Conservation (phyloP, 2,797 vertebrate species). For the Lateolabrax maculatus region DNA sequence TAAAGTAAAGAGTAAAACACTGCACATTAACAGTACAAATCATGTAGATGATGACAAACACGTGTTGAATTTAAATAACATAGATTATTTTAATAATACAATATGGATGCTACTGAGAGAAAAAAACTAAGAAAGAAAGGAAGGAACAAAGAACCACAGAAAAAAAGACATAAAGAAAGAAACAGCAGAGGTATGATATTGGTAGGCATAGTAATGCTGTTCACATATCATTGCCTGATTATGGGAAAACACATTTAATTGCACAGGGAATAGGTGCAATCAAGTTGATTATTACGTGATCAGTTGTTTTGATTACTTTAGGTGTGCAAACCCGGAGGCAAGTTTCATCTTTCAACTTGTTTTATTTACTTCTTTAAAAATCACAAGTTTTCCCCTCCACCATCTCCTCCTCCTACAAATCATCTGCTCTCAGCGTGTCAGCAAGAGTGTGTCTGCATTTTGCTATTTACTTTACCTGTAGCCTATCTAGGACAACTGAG, state of each 20-base stretch:
- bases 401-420: constrained; percentile 32
- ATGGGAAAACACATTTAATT: constrained; percentile 64
- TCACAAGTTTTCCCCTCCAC: not conserved
- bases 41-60: not conserved
- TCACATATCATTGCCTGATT: constrained; percentile 62
- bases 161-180: not conserved
- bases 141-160: constrained; percentile 17
- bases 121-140: not conserved
- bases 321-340: constrained; percentile 25
- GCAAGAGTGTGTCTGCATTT: constrained; percentile 63
- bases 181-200: constrained; percentile 16
- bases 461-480: constrained; percentile 79
- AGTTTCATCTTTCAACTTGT: constrained; percentile 33
- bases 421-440: constrained; percentile 41
- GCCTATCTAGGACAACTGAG: constrained; percentile 70
- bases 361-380: constrained; percentile 18
- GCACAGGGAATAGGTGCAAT: constrained; percentile 62
- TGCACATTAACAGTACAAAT: too few species aligned
- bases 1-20: not conserved
- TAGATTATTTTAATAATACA: not conserved
- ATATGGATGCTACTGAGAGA: not conserved
- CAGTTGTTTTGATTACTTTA: constrained; percentile 58
- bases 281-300: constrained; percentile 63
- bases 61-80: not conserved
- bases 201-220: constrained; percentile 44